Conservation (phyloP, 2,888 invertebrate species). For the Barypeithes pellucidus region DNA sequence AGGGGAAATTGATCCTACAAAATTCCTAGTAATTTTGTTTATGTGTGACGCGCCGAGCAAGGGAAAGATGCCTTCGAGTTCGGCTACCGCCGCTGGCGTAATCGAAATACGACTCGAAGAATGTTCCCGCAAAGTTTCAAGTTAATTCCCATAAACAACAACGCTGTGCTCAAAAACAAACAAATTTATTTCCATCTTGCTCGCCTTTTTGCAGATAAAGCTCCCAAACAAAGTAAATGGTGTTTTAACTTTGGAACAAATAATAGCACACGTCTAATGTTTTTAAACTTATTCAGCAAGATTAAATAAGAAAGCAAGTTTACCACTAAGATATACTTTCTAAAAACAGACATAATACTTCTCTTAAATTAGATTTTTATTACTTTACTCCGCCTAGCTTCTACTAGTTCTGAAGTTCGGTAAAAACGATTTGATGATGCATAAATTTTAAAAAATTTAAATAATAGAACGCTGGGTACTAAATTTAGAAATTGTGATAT, state of each 20-base stretch:
- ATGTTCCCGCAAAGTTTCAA: conserved; percentile 57
- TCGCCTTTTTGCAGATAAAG: conserved; percentile 39
- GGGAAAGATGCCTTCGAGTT: conserved; percentile 54
- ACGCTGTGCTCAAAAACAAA: conserved; percentile 48
- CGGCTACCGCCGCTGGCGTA: conserved; percentile 58
- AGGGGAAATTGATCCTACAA: conserved; percentile 66
- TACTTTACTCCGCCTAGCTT: not conserved
- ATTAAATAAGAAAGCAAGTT: conserved; percentile 15
- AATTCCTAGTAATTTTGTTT: conserved; percentile 69
- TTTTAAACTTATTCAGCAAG: conserved; percentile 10
- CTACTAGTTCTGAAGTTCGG: too few relatives aligned
- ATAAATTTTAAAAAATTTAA: too few relatives aligned
- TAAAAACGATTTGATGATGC: too few relatives aligned
- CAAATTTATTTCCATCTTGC: conserved; percentile 45
- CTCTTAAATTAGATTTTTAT: not conserved
- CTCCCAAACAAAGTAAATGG: conserved; percentile 27
- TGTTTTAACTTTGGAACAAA: conserved; percentile 30
- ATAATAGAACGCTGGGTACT: too few relatives aligned
- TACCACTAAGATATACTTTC: not conserved
- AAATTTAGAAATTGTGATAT: too few relatives aligned
- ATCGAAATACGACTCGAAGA: conserved; percentile 61
- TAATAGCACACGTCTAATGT: conserved; percentile 25
- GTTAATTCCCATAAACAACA: conserved; percentile 61
- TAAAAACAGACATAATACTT: not conserved
- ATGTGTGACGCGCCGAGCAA: conserved; percentile 64